These are phyloP conservation scores for Coleophora flavipennella DNA, from an alignment of 2,888 invertebrate genomes.

Conservation along the genomic window DNA sequence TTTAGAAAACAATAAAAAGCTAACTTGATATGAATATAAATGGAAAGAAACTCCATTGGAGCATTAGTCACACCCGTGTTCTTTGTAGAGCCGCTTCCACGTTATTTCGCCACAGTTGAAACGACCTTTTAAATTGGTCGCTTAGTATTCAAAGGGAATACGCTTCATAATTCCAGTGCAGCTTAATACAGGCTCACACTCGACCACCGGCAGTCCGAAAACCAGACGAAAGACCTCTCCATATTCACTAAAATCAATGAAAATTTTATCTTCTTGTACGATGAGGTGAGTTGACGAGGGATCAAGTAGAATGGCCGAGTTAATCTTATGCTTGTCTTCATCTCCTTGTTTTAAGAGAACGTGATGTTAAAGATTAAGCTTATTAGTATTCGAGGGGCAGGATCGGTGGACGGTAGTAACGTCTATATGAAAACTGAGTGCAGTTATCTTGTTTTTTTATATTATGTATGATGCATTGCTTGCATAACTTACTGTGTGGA, in stretches of 20 bases:
- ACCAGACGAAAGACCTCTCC: conserved; percentile 33
- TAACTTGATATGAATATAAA: conserved; percentile 43
- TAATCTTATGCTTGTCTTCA: conserved; percentile 56
- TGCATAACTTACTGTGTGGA: too few species aligned
- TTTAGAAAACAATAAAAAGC: conserved; percentile 13
- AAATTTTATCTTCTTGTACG: conserved; percentile 16
- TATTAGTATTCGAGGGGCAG: conserved; percentile 63
- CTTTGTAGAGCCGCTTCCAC: conserved; percentile 33
- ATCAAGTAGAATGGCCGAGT: conserved; percentile 36
- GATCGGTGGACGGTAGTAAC: neutral
- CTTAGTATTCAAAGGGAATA: conserved; percentile 65
- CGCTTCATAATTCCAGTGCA: conserved; percentile 65
- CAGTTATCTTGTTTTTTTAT: neutral
- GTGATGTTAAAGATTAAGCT: conserved; percentile 69
- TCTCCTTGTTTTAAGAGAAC: conserved; percentile 68
- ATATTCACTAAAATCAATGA: conserved; percentile 12
- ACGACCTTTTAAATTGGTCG: conserved; percentile 44
- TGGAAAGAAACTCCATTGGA: conserved; percentile 19
- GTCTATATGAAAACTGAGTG: conserved; percentile 3
- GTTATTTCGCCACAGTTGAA: conserved; percentile 25
- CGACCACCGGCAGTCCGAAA: conserved; percentile 37
- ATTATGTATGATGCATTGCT: too few species aligned
- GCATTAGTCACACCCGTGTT: conserved; percentile 32
- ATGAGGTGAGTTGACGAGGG: conserved; percentile 21
- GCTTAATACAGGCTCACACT: conserved; percentile 61